These are phyloP conservation scores for Pantherophis alleghaniensis DNA, from an alignment of 2,797 vertebrate genomes.

Conservation along the genomic window DNA sequence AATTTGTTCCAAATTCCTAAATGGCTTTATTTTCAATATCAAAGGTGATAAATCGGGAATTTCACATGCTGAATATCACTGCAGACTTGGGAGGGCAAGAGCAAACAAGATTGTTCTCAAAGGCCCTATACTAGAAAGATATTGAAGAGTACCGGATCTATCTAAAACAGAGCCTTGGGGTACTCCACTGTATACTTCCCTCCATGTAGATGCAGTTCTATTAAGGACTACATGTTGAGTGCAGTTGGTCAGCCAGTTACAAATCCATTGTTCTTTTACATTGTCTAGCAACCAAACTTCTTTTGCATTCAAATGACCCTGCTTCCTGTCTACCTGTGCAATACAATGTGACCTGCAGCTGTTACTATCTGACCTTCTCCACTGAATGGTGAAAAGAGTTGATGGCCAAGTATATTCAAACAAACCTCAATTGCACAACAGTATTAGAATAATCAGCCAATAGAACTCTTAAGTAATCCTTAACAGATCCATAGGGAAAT, in stretches of 20 bases:
- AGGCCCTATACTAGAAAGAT: background rate
- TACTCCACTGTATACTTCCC: background rate
- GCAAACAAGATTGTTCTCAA: background rate
- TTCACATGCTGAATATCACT: background rate
- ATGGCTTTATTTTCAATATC: background rate
- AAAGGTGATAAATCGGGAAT: background rate
- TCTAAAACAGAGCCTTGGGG: background rate
- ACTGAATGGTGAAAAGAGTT: background rate
- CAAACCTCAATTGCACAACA: background rate
- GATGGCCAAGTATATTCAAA: background rate
- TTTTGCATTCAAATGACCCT: background rate
- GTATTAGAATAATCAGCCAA: background rate
- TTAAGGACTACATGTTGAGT: background rate
- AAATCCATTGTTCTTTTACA: background rate
- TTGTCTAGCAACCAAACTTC: background rate
- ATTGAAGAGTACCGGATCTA: background rate
- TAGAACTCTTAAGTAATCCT: background rate
- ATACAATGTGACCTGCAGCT: background rate
- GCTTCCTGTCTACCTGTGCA: background rate
- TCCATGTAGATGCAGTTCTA: background rate
- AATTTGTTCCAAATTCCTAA: slow-evolving; percentile 10
- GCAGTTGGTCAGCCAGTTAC: background rate
- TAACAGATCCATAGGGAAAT: background rate
- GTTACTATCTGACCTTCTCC: background rate
- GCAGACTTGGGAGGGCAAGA: background rate